phyloP scores from a whole-genome alignment of 2,797 vertebrate species.

The Petrocephalus sullivani region DNA sequence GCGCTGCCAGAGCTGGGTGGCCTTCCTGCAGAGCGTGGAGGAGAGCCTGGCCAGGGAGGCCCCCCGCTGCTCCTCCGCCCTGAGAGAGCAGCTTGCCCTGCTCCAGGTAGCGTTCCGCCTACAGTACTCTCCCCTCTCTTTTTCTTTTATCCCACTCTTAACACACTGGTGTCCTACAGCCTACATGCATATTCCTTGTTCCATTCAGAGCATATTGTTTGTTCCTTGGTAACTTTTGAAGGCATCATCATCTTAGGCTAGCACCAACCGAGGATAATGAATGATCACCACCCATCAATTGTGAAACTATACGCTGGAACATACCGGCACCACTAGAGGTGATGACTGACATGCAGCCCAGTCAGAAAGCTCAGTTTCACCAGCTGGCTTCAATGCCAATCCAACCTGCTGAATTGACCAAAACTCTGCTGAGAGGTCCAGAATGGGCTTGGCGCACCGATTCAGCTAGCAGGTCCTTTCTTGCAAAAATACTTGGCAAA shows the following conservation, averaged over 20 bases:
- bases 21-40: conserved; percentile 76
- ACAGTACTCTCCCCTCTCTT: neutral
- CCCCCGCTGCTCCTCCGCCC: conserved; percentile 56
- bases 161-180: neutral
- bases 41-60: conserved; percentile 62
- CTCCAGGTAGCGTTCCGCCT: conserved; percentile 66
- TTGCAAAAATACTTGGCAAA: neutral
- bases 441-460: neutral
- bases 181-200: neutral
- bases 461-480: too few species aligned
- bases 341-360: neutral
- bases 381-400: neutral
- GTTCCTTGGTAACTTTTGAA: neutral
- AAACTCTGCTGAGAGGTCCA: neutral
- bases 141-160: neutral
- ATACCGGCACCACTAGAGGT: neutral
- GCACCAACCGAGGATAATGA: neutral
- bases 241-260: neutral
- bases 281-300: neutral
- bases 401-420: neutral
- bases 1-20: conserved; percentile 78
- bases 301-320: neutral
- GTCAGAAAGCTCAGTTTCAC: neutral
- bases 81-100: conserved; percentile 72
- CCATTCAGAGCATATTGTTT: neutral